phyloP scores from a whole-genome alignment of 2,797 vertebrate species.

The Apodemus agrarius region DNA sequence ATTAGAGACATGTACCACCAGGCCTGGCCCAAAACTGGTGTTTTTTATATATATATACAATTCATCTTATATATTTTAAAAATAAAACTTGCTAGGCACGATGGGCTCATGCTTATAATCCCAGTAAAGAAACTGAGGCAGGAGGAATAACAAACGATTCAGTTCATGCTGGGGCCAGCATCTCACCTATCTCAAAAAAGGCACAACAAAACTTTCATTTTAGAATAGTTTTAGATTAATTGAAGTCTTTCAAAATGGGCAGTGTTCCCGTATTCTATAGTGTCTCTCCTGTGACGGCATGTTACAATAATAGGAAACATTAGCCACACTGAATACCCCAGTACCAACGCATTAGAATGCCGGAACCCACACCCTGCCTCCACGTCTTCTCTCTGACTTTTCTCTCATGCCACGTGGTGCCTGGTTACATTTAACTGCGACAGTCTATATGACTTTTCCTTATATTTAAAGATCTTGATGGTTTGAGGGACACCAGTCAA shows the following conservation, averaged over 20 bases:
- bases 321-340: too few relatives aligned
- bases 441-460: neutral
- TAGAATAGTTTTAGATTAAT: neutral
- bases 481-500: neutral
- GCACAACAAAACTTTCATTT: neutral
- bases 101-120: neutral
- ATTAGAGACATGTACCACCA: neutral
- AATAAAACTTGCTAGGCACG: neutral
- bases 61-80: neutral
- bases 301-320: too few relatives aligned
- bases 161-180: neutral
- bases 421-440: too few relatives aligned
- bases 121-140: neutral
- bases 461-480: neutral
- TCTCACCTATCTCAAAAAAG: neutral
- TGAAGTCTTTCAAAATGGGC: neutral
- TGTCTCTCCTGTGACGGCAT: neutral
- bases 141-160: neutral
- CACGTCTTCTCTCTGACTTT: fast-evolving
- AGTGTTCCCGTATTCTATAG: neutral
- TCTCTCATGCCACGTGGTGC: fast-evolving
- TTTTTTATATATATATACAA: neutral
- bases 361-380: fast-evolving
- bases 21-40: neutral
- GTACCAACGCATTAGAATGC: fast-evolving